These are phyloP conservation scores for Aphelinus certus DNA, from an alignment of 1,140 invertebrate species.

Conservation along the genomic window DNA sequence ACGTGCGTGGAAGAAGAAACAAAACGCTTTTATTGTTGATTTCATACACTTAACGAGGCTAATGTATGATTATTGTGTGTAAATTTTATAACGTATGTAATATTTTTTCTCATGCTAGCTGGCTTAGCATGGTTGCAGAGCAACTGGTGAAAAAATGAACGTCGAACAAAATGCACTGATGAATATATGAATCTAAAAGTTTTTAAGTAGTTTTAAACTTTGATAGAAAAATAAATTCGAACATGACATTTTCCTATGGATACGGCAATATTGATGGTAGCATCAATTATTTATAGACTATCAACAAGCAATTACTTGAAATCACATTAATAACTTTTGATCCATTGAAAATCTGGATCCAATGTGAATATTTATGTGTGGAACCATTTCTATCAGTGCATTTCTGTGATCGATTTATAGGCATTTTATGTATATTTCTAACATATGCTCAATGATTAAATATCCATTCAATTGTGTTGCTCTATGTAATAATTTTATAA, in stretches of 20 bases:
- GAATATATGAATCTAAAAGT: conserved; percentile 9
- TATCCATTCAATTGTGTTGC: too few relatives aligned
- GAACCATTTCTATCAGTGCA: conserved; percentile 1
- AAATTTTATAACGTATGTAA: conserved; percentile 28
- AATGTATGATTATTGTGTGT: conserved; percentile 8
- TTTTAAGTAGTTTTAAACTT: not conserved
- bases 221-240: not conserved
- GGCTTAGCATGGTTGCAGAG: conserved; percentile 51
- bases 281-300: too few relatives aligned
- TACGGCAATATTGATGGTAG: not conserved
- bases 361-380: too few relatives aligned
- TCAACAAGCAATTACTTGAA: too few relatives aligned
- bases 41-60: conserved; percentile 15
- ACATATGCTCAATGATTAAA: too few relatives aligned
- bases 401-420: not conserved
- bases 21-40: conserved; percentile 44
- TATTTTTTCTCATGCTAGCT: conserved; percentile 52
- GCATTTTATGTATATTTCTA: conserved; percentile 3
- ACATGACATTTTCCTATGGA: not conserved
- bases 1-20: conserved; percentile 26
- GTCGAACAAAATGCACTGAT: conserved; percentile 2
- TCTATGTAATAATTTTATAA: too few relatives aligned
- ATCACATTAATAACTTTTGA: too few relatives aligned
- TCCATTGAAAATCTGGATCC: too few relatives aligned
- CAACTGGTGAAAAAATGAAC: conserved; percentile 38